Conservation (phyloP, 1,140 invertebrate species). For the Drosophila ficusphila region DNA sequence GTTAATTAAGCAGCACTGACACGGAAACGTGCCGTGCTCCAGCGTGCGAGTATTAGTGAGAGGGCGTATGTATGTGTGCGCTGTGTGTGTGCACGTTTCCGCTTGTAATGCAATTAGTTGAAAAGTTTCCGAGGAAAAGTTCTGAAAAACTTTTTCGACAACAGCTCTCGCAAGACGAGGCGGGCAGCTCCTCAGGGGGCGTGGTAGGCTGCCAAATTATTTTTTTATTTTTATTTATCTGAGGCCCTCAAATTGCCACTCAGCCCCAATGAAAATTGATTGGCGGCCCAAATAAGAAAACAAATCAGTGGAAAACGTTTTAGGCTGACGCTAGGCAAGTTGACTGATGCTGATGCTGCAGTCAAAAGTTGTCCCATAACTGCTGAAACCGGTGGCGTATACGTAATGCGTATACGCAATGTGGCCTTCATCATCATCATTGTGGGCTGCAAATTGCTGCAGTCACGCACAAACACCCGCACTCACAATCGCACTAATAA, state of each 20-base stretch:
- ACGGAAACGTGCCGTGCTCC: slow-evolving; percentile 51
- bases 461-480: slow-evolving; percentile 37
- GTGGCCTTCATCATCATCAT: slow-evolving; percentile 11
- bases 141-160: slow-evolving; percentile 57
- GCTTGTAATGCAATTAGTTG: slow-evolving; percentile 81
- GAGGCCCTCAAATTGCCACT: slow-evolving; percentile 33
- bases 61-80: neutral
- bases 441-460: slow-evolving; percentile 48
- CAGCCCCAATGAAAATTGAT: slow-evolving; percentile 40
- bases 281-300: slow-evolving; percentile 5
- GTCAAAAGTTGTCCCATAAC: slow-evolving; percentile 6
- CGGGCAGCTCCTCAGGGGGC: slow-evolving; percentile 1
- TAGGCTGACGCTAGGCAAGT: neutral
- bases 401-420: slow-evolving; percentile 45
- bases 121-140: slow-evolving; percentile 69
- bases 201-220: slow-evolving; percentile 8
- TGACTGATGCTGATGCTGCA: neutral
- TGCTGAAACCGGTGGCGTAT: slow-evolving; percentile 28
- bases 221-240: slow-evolving; percentile 17
- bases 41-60: slow-evolving; percentile 7
- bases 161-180: slow-evolving; percentile 50
- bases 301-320: neutral
- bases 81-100: slow-evolving; percentile 66
- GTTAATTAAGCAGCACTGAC: slow-evolving; percentile 76
- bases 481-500: slow-evolving; percentile 44